Conservation (phyloP, 2,888 invertebrate genomes). For the Pseudanteris insignis region DNA sequence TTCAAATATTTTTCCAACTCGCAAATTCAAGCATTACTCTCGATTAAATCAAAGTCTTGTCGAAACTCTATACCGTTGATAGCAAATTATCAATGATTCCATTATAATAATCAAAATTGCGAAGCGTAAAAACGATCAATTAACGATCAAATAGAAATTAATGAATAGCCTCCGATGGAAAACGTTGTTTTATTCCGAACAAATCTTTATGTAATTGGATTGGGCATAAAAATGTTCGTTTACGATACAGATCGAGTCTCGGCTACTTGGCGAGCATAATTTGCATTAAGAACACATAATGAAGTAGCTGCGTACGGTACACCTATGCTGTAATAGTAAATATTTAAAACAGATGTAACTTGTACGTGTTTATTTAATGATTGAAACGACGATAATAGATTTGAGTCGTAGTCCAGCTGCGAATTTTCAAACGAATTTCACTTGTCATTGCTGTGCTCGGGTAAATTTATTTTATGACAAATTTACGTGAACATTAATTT, state of each 20-base stretch:
- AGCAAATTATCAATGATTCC: too few species aligned
- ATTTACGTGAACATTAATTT: conserved; percentile 17
- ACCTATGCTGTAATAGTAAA: conserved; percentile 46
- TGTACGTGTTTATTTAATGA: conserved; percentile 35
- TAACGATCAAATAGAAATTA: conserved; percentile 10
- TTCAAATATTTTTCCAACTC: too few species aligned
- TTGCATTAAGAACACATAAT: conserved; percentile 46
- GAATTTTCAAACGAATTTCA: conserved; percentile 21
- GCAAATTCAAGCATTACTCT: too few species aligned
- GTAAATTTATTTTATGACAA: conserved; percentile 17
- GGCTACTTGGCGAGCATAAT: conserved; percentile 38
- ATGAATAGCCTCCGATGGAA: conserved; percentile 1
- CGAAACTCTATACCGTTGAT: too few species aligned
- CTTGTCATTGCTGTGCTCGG: conserved; percentile 10
- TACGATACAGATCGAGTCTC: conserved; percentile 31
- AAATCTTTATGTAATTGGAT: conserved; percentile 31
- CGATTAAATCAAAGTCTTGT: too few species aligned
- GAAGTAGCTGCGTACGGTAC: conserved; percentile 44
- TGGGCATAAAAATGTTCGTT: conserved; percentile 10
- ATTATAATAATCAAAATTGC: too few species aligned
- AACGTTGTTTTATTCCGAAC: conserved; percentile 9
- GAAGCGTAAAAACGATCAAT: conserved; percentile 2
- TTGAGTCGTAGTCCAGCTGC: conserved; percentile 7
- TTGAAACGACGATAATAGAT: conserved; percentile 30
- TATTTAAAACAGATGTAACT: conserved; percentile 39